A percentile compares a stretch with the other conserved stretches of the same genome.
phyloP scores from a whole-genome alignment of 2,113 vertebrate genomes.

The Litocranius walleri region DNA sequence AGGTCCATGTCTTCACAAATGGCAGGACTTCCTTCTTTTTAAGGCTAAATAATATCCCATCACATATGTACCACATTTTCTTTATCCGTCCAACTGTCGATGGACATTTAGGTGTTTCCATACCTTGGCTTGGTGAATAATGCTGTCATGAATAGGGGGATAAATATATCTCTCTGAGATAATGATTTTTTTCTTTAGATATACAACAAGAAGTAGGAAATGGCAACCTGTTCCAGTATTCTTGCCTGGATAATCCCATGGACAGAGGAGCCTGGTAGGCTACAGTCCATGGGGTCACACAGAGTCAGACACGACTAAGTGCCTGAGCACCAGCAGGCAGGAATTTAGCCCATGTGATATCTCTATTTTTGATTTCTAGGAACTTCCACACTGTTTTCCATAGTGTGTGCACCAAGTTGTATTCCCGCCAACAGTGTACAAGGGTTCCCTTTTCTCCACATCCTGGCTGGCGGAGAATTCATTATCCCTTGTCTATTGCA shows the following conservation, averaged over 20 bases:
- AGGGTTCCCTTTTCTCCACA: not conserved
- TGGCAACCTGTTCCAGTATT: not conserved
- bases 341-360: not conserved
- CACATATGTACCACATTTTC: not conserved
- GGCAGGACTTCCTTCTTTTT: not conserved
- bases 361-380: not conserved
- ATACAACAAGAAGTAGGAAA: not conserved
- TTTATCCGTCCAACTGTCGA: not conserved
- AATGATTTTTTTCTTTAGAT: not conserved
- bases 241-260: not conserved
- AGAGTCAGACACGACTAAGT: not conserved
- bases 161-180: not conserved
- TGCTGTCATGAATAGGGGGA: not conserved
- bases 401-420: not conserved
- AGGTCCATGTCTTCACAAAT: not conserved
- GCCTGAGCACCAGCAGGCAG: not conserved
- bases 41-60: not conserved
- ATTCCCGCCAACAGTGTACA: not conserved
- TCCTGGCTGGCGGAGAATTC: not conserved
- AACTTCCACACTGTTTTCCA: not conserved
- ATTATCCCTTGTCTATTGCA: not conserved
- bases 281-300: accelerated
- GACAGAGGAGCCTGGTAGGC: not conserved
- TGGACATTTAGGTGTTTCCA: not conserved
- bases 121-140: not conserved